A percentile compares a stretch with the other conserved stretches of the same genome.
These are phyloP conservation scores for Tromatobia lineatoria DNA, from an alignment of 2,888 invertebrate genomes.

Conservation along the genomic window DNA sequence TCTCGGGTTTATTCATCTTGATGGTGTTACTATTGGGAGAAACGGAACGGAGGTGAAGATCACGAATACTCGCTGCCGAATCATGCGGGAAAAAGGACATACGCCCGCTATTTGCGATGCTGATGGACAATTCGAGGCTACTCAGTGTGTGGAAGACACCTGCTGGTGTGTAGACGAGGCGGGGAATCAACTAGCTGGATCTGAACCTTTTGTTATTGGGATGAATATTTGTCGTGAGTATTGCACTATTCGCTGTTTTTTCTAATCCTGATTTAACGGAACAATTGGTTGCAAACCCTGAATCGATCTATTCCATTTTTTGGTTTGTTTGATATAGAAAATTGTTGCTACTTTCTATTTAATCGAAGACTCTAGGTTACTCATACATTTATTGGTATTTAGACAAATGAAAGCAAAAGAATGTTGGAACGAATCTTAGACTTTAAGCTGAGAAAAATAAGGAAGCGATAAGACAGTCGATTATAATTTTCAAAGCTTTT, in stretches of 20 bases:
- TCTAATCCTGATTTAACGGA: background rate
- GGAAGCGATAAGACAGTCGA: background rate
- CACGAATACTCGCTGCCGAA: slow-evolving; percentile 87
- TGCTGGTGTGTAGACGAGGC: slow-evolving; percentile 97
- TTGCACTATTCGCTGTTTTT: background rate
- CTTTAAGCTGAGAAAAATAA: no score
- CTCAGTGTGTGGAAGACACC: slow-evolving; percentile 90
- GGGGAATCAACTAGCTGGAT: slow-evolving; percentile 89
- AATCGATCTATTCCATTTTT: background rate
- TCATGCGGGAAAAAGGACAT: slow-evolving; percentile 86
- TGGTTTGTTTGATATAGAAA: background rate
- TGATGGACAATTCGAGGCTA: slow-evolving; percentile 91
- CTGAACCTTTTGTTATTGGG: slow-evolving; percentile 88
- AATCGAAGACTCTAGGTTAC: background rate
- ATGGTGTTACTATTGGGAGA: slow-evolving; percentile 62
- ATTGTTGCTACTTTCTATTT: background rate
- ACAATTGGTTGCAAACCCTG: background rate
- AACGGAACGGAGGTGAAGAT: slow-evolving; percentile 77
- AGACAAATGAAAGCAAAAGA: background rate
- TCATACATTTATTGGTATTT: background rate
- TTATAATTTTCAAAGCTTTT: background rate
- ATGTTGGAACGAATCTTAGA: no score
- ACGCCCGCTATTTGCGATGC: slow-evolving; percentile 88
- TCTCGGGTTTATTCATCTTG: slow-evolving; percentile 57
- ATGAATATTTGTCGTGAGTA: slow-evolving; percentile 87